phyloP scores from a whole-genome alignment of 2,113 vertebrate genomes.

The Xenus cinereus region DNA sequence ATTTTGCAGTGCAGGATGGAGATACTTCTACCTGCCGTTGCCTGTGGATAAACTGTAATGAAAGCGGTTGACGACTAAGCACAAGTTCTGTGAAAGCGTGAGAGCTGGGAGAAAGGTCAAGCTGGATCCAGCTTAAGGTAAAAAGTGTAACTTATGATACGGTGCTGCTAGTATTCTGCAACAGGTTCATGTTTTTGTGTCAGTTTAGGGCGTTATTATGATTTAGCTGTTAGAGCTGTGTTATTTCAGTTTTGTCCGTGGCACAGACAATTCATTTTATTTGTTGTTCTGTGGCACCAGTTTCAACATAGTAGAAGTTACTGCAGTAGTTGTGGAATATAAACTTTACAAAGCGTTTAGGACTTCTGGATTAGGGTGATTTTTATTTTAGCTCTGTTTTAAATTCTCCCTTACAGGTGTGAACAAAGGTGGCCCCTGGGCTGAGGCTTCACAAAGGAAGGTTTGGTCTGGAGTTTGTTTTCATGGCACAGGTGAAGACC shows the following conservation, averaged over 20 bases:
- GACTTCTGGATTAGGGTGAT: neutral
- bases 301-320: neutral
- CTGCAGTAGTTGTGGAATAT: neutral
- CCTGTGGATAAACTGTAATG: neutral
- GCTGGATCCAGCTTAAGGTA: neutral
- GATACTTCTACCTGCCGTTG: accelerated
- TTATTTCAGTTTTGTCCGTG: neutral
- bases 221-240: neutral
- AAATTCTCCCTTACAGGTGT: neutral
- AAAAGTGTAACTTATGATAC: accelerated
- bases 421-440: neutral
- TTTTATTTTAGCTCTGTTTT: neutral
- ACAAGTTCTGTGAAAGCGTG: neutral
- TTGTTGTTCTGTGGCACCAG: neutral
- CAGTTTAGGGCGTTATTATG: accelerated
- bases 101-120: neutral
- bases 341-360: accelerated
- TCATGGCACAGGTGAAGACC: neutral
- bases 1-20: neutral
- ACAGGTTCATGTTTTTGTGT: neutral
- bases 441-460: neutral
- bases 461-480: neutral
- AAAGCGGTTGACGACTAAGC: neutral
- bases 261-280: neutral
- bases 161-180: neutral